A percentile compares a stretch with the other conserved stretches of the same genome.
Evolutionary conservation across 2,797 vertebrate genomes (phyloP).

Genomic region (Urocyon cinereoargenteus): DNA sequence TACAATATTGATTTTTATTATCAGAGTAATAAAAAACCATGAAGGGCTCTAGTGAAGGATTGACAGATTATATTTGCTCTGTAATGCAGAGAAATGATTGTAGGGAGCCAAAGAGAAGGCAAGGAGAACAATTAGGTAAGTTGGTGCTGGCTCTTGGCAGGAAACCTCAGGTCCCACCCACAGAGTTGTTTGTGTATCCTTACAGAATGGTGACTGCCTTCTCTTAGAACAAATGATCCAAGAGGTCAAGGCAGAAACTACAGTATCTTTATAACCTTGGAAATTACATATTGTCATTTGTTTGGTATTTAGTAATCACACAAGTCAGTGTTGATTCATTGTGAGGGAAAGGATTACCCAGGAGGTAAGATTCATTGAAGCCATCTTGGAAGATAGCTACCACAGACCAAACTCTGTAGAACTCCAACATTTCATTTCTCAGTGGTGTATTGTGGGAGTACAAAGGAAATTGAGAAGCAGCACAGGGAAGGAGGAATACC

Average conservation of each 20-base stretch:
- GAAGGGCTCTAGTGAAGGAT: not conserved
- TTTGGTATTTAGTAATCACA: not conserved
- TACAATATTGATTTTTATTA: not conserved
- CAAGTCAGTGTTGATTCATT: not conserved
- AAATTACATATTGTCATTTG: not conserved
- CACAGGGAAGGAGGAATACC: not conserved
- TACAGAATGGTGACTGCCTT: not conserved
- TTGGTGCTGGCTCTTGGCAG: not conserved
- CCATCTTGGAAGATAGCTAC: not conserved
- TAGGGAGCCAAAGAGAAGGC: not conserved
- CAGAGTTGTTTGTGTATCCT: not conserved
- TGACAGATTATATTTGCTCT: constrained; percentile 20
- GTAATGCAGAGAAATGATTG: not conserved
- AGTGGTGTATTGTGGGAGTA: not conserved
- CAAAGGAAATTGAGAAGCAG: not conserved
- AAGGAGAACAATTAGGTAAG: not conserved
- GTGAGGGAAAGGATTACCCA: not conserved
- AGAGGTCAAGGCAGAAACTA: not conserved
- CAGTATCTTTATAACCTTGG: constrained; percentile 16
- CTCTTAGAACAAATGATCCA: not conserved
- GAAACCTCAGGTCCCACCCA: not conserved
- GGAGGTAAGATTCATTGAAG: not conserved
- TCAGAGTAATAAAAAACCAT: not conserved
- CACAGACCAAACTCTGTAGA: not conserved
- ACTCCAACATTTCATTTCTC: not conserved